Conservation (phyloP, 1,140 invertebrate species). For the Paracyclopina nana region DNA sequence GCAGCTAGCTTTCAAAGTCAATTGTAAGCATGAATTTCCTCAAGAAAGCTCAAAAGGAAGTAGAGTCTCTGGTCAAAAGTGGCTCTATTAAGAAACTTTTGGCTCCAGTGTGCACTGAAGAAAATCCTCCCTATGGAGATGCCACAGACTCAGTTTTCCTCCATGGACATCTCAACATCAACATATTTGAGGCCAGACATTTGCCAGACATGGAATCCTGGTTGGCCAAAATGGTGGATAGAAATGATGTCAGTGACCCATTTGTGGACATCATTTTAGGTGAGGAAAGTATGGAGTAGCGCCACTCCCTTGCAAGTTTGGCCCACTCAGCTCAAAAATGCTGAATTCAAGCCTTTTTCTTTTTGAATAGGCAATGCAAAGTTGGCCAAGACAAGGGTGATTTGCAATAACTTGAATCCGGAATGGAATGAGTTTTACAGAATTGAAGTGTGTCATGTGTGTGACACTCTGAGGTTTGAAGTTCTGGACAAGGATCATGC, state of each 20-base stretch:
- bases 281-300: no score
- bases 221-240: constrained; percentile 4
- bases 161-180: not conserved
- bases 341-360: no score
- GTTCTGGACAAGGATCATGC: constrained; percentile 14
- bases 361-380: constrained; percentile 1
- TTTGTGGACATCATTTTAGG: constrained; percentile 11
- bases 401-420: constrained; percentile 10
- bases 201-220: not conserved
- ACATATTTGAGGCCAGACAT: not conserved
- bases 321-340: no score
- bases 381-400: not conserved
- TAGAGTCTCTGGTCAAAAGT: no score
- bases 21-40: no score
- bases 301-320: no score
- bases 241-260: constrained; percentile 9
- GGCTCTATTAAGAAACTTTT: no score
- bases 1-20: no score
- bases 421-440: constrained; percentile 2
- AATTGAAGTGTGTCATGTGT: constrained; percentile 9
- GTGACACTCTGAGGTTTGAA: constrained; percentile 1
- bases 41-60: no score
- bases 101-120: no score
- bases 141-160: not conserved
- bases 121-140: no score